These are phyloP conservation scores for Terrapene triunguis DNA, from an alignment of 2,113 vertebrate species.

Conservation along the genomic window DNA sequence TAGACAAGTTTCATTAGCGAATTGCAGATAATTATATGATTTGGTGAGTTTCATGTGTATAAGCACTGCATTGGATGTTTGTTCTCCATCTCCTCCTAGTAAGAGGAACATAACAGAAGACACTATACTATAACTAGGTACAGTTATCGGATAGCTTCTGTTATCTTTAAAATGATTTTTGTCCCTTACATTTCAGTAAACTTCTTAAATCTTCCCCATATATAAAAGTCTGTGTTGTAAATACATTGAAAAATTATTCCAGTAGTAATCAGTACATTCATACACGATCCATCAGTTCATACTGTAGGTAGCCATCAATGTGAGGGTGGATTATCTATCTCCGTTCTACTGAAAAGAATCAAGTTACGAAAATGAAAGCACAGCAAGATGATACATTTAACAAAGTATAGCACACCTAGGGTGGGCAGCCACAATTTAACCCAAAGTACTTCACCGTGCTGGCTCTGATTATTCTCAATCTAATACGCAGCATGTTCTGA, in stretches of 20 bases:
- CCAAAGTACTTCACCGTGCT: background rate
- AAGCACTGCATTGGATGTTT: background rate
- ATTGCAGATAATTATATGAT: background rate
- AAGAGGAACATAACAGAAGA: background rate
- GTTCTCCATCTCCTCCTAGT: background rate
- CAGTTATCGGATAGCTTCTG: background rate
- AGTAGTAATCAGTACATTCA: background rate
- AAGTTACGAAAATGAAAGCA: background rate
- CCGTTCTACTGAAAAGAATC: background rate
- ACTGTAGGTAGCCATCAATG: background rate
- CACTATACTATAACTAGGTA: background rate
- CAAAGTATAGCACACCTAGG: background rate
- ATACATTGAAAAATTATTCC: background rate
- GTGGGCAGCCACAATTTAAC: background rate
- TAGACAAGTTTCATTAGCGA: background rate
- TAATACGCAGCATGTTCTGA: background rate
- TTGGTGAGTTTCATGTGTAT: background rate
- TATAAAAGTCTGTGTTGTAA: background rate
- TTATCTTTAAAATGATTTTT: background rate
- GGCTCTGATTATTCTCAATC: accelerated
- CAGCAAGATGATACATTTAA: background rate
- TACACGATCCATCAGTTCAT: background rate
- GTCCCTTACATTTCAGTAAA: background rate
- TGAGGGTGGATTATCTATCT: background rate
- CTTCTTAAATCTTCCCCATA: background rate